Evolutionary conservation across 2,888 invertebrate species (phyloP).

Genomic region (Lissonota sp.): DNA sequence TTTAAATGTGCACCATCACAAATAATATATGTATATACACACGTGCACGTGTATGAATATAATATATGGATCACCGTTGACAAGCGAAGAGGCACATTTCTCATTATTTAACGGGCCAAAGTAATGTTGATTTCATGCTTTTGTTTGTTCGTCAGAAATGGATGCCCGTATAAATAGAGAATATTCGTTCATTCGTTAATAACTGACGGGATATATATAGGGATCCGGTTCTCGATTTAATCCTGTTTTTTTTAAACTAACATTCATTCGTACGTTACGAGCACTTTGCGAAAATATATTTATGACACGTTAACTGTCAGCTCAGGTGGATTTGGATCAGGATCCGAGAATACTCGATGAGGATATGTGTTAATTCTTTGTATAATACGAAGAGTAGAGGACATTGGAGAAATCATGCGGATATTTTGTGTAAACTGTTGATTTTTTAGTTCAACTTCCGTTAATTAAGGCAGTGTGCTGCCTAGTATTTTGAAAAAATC

Average conservation of each 20-base stretch:
- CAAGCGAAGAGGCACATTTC: too few relatives aligned
- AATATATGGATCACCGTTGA: neutral
- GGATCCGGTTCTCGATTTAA: conserved; percentile 12
- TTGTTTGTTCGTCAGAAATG: too few relatives aligned
- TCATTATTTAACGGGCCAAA: too few relatives aligned
- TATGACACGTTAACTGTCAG: conserved; percentile 32
- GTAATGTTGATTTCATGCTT: too few relatives aligned
- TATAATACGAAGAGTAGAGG: too few relatives aligned
- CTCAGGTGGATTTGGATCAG: neutral
- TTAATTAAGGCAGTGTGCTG: too few relatives aligned
- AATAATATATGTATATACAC: conserved; percentile 8
- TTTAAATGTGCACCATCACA: conserved; percentile 31
- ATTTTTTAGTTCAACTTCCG: too few relatives aligned
- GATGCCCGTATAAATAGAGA: neutral
- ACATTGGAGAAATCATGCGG: too few relatives aligned
- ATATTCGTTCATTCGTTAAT: conserved; percentile 7
- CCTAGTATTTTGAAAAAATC: too few relatives aligned
- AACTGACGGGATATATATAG: neutral
- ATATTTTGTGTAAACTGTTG: too few relatives aligned
- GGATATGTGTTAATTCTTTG: too few relatives aligned
- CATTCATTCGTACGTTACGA: conserved; percentile 12
- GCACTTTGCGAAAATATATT: conserved; percentile 22
- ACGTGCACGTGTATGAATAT: neutral
- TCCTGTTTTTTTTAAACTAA: conserved; percentile 29
- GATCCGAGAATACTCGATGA: conserved; percentile 11